Base-by-base conservation (phyloP, 1,140 invertebrate species). In the Gonioctena quinquepunctata region DNA sequence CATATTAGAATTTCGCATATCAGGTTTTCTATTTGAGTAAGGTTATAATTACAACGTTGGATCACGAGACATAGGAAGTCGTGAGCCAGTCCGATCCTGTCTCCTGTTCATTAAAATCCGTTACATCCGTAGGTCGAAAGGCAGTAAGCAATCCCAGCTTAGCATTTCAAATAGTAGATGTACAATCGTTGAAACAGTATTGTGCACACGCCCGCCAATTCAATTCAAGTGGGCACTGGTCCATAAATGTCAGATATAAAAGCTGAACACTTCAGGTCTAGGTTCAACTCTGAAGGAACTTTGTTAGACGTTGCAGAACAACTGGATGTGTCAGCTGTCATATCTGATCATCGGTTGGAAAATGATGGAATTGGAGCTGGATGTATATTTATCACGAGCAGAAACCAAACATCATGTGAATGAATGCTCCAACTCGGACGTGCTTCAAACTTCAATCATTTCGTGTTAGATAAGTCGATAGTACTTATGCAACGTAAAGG, bases 41-140 rank as follows among this genome's bases (percentile, higher is more conserved):
- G n/a, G n/a, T n/a, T n/a, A n/a, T n/a, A n/a, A n/a, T n/a, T n/a
- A n/a, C n/a, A n/a, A n/a, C n/a, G n/a, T n/a, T n/a, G n/a, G n/a
- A n/a, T n/a, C n/a, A n/a, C n/a, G n/a, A n/a, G n/a, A n/a, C n/a
- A n/a, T n/a, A n/a, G n/a, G n/a, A n/a, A n/a, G n/a, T n/a, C n/a
- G n/a, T n/a, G n/a, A n/a, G n/a, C n/a, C n/a, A n/a, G n/a, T n/a
- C n/a, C n/a, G n/a, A n/a, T n/a, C n/a, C n/a, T n/a, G n/a, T n/a
- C n/a, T n/a, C n/a, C n/a, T n/a, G 81, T 82, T 82, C 81, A 82
- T 82, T 81, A 81, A 81, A 80, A 82, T 81, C 81, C 79, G 80
- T 81, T 79, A 81, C 78, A 79, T 75, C 75, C 77, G 74, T 80
- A 81, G 79, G 81, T 81, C 80, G 71, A 80, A 76, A 79, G 78